Conservation (phyloP, 2,888 invertebrate genomes). For the Lasioglossum calceatum region DNA sequence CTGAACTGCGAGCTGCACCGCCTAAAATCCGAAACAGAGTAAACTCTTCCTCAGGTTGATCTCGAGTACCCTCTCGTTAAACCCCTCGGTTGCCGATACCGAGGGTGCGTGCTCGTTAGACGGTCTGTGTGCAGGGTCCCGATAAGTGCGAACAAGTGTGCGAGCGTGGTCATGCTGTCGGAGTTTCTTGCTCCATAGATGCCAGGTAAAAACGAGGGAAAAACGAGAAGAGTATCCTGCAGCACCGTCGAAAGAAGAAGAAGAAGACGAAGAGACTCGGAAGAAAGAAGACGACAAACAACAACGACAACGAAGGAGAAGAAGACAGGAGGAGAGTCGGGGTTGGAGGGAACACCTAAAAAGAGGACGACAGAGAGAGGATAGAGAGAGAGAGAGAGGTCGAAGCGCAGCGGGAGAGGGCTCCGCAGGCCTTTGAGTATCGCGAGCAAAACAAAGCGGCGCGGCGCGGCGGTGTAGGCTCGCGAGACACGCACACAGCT, state of each 20-base stretch:
- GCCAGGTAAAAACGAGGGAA: conserved; percentile 41
- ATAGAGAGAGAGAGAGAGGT: conserved; percentile 23
- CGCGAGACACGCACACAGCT: conserved; percentile 32
- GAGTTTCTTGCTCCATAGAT: conserved; percentile 50
- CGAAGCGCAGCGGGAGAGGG: conserved; percentile 53
- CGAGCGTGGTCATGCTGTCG: conserved; percentile 44
- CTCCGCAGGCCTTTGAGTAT: conserved; percentile 45
- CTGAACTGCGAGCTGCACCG: too few species aligned
- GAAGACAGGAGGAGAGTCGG: not conserved
- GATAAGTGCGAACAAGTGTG: conserved; percentile 67
- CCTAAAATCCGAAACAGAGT: not conserved
- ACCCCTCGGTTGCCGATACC: conserved; percentile 22
- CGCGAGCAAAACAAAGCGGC: conserved; percentile 62
- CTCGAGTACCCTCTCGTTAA: not conserved
- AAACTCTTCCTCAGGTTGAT: not conserved
- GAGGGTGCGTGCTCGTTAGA: conserved; percentile 66
- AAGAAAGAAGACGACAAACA: not conserved
- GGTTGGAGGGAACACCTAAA: conserved; percentile 24
- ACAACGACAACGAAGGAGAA: not conserved
- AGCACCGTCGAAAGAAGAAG: not conserved
- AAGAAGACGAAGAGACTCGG: not conserved
- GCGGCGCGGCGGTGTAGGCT: conserved; percentile 33
- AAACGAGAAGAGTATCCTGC: conserved; percentile 33
- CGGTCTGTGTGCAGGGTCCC: conserved; percentile 25
- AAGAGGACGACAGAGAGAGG: conserved; percentile 23